These are phyloP conservation scores for Tachyglossus aculeatus DNA, from an alignment of 2,797 vertebrate species.

Conservation along the genomic window DNA sequence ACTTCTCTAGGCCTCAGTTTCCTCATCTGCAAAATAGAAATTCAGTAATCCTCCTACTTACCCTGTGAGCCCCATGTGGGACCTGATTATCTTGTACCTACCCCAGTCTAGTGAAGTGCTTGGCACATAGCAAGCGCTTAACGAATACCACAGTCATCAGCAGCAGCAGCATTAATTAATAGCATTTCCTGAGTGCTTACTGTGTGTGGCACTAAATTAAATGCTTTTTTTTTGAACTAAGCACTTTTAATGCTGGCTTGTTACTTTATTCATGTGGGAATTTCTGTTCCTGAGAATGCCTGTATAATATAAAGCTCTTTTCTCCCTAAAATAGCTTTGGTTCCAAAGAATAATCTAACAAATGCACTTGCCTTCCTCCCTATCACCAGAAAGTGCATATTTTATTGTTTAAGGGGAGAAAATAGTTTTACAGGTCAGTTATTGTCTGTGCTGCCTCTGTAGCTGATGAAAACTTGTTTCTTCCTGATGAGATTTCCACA, in stretches of 20 bases:
- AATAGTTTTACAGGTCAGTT: neutral
- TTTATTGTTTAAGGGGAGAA: neutral
- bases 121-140: too few relatives aligned
- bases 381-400: neutral
- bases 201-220: neutral
- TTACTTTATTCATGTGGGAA: neutral
- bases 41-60: too few relatives aligned
- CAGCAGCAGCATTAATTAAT: too few relatives aligned
- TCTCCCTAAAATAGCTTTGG: neutral
- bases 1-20: too few relatives aligned
- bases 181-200: too few relatives aligned
- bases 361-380: neutral
- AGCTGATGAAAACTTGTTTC: neutral
- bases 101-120: too few relatives aligned
- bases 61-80: too few relatives aligned
- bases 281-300: neutral
- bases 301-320: neutral
- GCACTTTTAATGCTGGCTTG: neutral
- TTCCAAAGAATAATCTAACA: neutral
- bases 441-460: neutral
- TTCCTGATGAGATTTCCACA: neutral
- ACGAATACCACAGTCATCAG: too few relatives aligned
- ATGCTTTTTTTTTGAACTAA: neutral
- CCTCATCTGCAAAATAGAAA: too few relatives aligned
- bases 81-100: too few relatives aligned